phyloP scores from a whole-genome alignment of 2,113 vertebrate species.

The Microcebus ravelobensis region DNA sequence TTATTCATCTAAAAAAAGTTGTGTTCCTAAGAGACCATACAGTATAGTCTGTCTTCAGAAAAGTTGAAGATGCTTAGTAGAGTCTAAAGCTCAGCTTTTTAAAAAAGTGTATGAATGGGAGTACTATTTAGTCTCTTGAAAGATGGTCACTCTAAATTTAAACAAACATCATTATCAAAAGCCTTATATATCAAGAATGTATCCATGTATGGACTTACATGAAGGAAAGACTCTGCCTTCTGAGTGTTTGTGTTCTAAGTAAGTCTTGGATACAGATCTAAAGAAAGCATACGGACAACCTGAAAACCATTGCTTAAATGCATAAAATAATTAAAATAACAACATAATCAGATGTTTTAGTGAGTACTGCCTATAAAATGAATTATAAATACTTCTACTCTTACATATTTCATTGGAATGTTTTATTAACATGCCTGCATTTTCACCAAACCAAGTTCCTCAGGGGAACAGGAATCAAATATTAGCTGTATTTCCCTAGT shows the following conservation, averaged over 20 bases:
- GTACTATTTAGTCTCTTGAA: neutral
- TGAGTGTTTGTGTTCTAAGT: neutral
- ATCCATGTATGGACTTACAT: neutral
- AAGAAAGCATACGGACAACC: neutral
- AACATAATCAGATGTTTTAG: neutral
- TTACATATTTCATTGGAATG: neutral
- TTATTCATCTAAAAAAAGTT: neutral
- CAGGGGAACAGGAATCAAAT: neutral
- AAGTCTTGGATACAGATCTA: neutral
- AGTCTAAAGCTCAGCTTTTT: neutral
- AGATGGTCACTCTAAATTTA: neutral
- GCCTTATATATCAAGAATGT: neutral
- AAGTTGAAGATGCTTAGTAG: neutral
- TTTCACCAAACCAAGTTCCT: neutral
- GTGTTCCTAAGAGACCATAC: neutral
- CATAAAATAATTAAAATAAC: conserved; percentile 1
- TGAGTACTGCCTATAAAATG: neutral
- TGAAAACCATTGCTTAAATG: neutral
- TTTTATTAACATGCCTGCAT: neutral
- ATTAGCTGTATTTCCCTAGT: neutral
- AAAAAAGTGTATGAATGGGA: neutral
- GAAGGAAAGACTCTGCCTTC: neutral
- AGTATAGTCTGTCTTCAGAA: neutral
- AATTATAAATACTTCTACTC: neutral
- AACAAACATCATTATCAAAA: neutral